phyloP scores from a whole-genome alignment of 2,797 vertebrate genomes.

The Melanogrammus aeglefinus region DNA sequence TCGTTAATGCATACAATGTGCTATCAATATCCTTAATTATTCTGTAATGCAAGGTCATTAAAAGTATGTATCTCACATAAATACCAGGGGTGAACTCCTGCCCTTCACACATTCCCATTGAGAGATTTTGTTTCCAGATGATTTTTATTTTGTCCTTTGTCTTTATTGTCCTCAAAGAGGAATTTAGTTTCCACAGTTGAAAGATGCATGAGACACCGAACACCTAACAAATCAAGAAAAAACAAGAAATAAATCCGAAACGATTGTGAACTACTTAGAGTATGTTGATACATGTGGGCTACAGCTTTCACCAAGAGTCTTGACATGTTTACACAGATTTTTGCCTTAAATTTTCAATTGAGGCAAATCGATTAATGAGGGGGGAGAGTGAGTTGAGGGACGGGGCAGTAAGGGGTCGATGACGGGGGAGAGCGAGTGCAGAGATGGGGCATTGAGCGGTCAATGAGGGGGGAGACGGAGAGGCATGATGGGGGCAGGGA shows the following conservation, averaged over 20 bases:
- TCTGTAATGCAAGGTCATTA: neutral
- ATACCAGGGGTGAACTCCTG: neutral
- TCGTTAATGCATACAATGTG: neutral
- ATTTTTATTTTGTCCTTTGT: neutral
- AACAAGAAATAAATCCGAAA: neutral
- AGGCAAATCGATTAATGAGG: neutral
- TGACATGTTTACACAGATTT: neutral
- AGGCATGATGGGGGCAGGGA: neutral
- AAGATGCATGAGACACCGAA: neutral
- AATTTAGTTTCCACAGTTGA: neutral
- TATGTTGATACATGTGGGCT: neutral
- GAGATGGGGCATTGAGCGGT: neutral
- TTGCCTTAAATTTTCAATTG: neutral
- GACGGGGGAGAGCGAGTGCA: neutral
- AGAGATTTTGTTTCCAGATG: neutral
- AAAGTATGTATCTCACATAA: neutral
- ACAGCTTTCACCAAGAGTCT: neutral
- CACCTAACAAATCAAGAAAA: neutral
- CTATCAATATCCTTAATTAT: neutral
- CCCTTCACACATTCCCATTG: neutral
- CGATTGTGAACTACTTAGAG: neutral
- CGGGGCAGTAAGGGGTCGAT: neutral
- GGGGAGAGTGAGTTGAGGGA: constrained; percentile 8
- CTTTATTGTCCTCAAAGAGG: neutral
- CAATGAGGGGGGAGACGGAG: neutral